These are phyloP conservation scores for Microcebus ravelobensis DNA, from an alignment of 2,113 vertebrate genomes.

Conservation along the genomic window DNA sequence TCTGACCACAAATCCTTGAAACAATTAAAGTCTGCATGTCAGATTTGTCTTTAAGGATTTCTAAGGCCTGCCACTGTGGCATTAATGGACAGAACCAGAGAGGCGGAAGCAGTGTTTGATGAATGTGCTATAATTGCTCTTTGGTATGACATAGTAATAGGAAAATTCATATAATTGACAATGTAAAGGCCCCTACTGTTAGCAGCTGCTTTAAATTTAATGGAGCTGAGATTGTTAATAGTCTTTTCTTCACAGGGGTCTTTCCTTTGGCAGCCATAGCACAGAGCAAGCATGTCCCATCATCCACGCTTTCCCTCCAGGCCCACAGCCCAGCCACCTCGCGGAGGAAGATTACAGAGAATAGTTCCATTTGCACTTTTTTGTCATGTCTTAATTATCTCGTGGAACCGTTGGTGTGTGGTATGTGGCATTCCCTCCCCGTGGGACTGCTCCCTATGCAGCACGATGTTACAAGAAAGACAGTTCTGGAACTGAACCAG, in stretches of 20 bases:
- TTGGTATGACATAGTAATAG: constrained; percentile 80
- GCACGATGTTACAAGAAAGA: constrained; percentile 11
- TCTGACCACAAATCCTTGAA: constrained; percentile 76
- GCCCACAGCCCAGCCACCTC: constrained; percentile 29
- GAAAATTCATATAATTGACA: constrained; percentile 82
- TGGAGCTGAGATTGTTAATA: constrained; percentile 82
- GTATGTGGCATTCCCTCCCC: neutral
- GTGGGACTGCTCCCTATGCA: neutral
- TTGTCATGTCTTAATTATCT: constrained; percentile 70
- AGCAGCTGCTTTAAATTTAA: constrained; percentile 83
- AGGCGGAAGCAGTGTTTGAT: constrained; percentile 73
- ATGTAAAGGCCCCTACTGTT: constrained; percentile 81
- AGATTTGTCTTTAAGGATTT: constrained; percentile 70
- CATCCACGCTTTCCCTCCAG: constrained; percentile 49
- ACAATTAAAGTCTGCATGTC: constrained; percentile 68
- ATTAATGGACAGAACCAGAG: constrained; percentile 76
- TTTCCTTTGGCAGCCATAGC: constrained; percentile 73
- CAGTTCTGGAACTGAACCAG: constrained; percentile 15
- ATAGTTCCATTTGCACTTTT: constrained; percentile 55
- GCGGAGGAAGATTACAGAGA: constrained; percentile 36
- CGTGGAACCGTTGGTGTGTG: constrained; percentile 42
- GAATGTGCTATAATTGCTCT: constrained; percentile 81
- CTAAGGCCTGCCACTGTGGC: constrained; percentile 67
- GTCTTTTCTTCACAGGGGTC: constrained; percentile 80
- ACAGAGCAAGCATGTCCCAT: constrained; percentile 35